These are phyloP conservation scores for Latrodectus elegans DNA, from an alignment of 2,888 invertebrate genomes.

Conservation along the genomic window DNA sequence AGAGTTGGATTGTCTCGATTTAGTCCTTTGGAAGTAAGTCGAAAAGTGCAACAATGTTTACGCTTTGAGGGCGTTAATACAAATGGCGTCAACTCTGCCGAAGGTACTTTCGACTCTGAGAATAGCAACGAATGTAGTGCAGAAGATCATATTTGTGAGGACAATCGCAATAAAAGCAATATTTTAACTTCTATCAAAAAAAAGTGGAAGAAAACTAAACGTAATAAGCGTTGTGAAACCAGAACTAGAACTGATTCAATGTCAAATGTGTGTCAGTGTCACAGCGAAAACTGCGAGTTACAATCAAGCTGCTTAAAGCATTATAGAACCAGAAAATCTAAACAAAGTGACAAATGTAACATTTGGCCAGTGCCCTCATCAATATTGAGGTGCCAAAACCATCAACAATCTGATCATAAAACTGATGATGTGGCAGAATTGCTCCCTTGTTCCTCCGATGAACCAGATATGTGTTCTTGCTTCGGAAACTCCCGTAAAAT, in stretches of 20 bases:
- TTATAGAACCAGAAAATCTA: conserved; percentile 43
- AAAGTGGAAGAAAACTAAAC: conserved; percentile 58
- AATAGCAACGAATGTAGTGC: conserved; percentile 9
- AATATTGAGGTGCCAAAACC: conserved; percentile 53
- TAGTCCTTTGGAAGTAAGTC: conserved; percentile 59
- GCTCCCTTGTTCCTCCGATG: conserved; percentile 27
- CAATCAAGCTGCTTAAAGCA: conserved; percentile 40
- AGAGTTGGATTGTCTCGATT: conserved; percentile 67
- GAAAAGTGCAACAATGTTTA: conserved; percentile 64
- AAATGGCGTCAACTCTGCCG: conserved; percentile 61
- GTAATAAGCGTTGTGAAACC: conserved; percentile 42
- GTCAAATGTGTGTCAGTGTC: conserved; percentile 50
- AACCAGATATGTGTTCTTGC: conserved; percentile 38
- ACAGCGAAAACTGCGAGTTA: conserved; percentile 55
- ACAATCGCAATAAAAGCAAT: conserved; percentile 43
- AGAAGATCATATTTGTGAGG: conserved; percentile 12
- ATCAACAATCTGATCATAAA: conserved; percentile 38
- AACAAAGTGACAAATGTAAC: conserved; percentile 39
- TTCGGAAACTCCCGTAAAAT: conserved; percentile 26
- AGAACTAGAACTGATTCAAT: conserved; percentile 43
- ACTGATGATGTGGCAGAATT: conserved; percentile 62
- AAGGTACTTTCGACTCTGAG: conserved; percentile 14
- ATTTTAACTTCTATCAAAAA: conserved; percentile 52
- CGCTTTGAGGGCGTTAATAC: conserved; percentile 67
- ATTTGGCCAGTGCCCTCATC: conserved; percentile 57